Evolutionary conservation across 2,113 vertebrate species (phyloP).

Genomic region (Tachuris rubrigastra): DNA sequence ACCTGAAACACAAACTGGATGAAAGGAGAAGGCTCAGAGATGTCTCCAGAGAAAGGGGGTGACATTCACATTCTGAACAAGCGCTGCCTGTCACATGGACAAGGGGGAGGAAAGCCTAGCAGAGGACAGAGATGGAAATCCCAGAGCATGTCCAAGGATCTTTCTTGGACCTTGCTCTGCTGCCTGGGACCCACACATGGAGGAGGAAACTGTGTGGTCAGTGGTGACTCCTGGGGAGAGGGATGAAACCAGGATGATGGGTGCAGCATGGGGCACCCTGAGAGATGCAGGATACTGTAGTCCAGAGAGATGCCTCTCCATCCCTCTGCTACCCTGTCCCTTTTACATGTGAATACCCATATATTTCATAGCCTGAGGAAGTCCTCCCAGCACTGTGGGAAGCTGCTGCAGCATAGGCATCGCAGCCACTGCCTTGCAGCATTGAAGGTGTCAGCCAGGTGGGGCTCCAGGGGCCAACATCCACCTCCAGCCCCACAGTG

Average conservation of each 20-base stretch:
- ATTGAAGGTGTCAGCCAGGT: neutral
- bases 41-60: neutral
- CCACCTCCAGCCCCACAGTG: neutral
- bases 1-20: neutral
- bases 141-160: neutral
- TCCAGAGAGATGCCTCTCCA: neutral
- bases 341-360: neutral
- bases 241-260: neutral
- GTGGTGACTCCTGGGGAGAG: accelerated
- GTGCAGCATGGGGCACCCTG: neutral
- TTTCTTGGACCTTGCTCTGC: neutral
- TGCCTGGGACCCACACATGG: neutral
- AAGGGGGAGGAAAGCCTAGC: neutral
- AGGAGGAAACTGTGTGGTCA: neutral
- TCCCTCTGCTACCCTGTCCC: neutral
- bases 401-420: neutral
- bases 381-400: neutral
- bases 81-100: neutral
- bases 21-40: neutral
- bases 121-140: neutral
- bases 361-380: neutral
- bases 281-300: neutral
- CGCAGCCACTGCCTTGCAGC: neutral
- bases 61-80: neutral
- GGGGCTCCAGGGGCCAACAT: neutral